A percentile compares a stretch with the other conserved stretches of the same genome.
phyloP scores from a whole-genome alignment of 2,113 vertebrate species.

The Hippoglossus stenolepis region DNA sequence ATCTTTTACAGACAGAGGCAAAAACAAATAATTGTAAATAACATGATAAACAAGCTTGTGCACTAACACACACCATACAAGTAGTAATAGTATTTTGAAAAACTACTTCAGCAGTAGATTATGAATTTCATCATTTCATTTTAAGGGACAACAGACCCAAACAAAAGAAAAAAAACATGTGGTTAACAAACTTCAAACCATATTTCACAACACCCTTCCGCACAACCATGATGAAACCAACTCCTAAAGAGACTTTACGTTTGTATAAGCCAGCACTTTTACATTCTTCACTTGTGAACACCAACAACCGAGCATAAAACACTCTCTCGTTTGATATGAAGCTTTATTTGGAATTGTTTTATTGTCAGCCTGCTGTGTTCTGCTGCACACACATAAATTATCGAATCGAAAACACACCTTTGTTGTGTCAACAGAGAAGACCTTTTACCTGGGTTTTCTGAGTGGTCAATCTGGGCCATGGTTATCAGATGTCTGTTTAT shows the following conservation, averaged over 20 bases:
- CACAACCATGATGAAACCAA: constrained; percentile 2
- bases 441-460: constrained; percentile 94
- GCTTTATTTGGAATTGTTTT: background rate
- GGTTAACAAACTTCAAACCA: background rate
- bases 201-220: background rate
- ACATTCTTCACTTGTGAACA: constrained; percentile 10
- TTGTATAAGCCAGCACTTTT: background rate
- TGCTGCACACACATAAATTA: background rate
- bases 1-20: constrained; percentile 74
- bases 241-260: background rate
- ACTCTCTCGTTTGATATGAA: background rate
- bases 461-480: constrained; percentile 99
- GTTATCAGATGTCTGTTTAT: constrained; percentile 99
- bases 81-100: too few relatives aligned
- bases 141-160: too few relatives aligned
- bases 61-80: too few relatives aligned
- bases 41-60: too few relatives aligned
- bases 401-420: background rate
- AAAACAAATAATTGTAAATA: too few relatives aligned
- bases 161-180: background rate
- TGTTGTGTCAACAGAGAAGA: background rate
- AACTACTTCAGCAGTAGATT: too few relatives aligned
- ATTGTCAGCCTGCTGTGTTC: background rate
- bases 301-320: background rate
- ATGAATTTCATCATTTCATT: too few relatives aligned